Conservation (phyloP, 2,888 invertebrate species). For the Diploptera punctata region DNA sequence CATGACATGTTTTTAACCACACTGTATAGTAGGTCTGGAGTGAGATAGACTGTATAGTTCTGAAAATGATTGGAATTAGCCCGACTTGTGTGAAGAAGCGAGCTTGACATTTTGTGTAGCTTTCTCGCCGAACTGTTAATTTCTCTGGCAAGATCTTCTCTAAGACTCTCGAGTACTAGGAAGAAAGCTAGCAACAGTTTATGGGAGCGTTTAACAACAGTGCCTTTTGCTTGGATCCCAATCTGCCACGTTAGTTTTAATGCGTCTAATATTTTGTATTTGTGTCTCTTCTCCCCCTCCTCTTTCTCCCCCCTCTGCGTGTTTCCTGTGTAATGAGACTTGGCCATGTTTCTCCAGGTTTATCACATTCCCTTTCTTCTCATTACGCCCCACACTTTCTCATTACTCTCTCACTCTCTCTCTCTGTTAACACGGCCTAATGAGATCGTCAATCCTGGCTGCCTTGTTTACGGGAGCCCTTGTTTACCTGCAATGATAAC, state of each 20-base stretch:
- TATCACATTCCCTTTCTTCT: slow-evolving; percentile 42
- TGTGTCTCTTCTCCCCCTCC: slow-evolving; percentile 32
- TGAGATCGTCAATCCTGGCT: slow-evolving; percentile 43
- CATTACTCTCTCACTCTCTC: slow-evolving; percentile 36
- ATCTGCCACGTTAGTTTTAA: slow-evolving; percentile 41
- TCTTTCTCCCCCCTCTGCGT: background rate
- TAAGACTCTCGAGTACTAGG: slow-evolving; percentile 37
- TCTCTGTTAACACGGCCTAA: slow-evolving; percentile 40
- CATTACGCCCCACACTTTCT: slow-evolving; percentile 42
- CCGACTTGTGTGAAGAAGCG: too few relatives aligned
- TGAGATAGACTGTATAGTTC: too few relatives aligned
- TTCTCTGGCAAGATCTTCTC: slow-evolving; percentile 21
- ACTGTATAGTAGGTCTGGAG: too few relatives aligned
- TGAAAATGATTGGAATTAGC: too few relatives aligned
- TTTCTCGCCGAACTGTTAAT: slow-evolving; percentile 30
- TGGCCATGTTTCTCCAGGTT: slow-evolving; percentile 40
- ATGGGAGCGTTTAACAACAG: slow-evolving; percentile 33
- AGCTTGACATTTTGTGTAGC: too few relatives aligned
- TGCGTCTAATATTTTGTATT: slow-evolving; percentile 42
- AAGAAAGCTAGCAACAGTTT: slow-evolving; percentile 42
- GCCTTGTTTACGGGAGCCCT: slow-evolving; percentile 40
- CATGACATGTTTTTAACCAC: too few relatives aligned
- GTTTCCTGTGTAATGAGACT: slow-evolving; percentile 29
- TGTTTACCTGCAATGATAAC: slow-evolving; percentile 42
- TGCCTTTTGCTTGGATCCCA: slow-evolving; percentile 33